These are phyloP conservation scores for Anodontia alba DNA, from an alignment of 2,888 invertebrate genomes.

Conservation along the genomic window DNA sequence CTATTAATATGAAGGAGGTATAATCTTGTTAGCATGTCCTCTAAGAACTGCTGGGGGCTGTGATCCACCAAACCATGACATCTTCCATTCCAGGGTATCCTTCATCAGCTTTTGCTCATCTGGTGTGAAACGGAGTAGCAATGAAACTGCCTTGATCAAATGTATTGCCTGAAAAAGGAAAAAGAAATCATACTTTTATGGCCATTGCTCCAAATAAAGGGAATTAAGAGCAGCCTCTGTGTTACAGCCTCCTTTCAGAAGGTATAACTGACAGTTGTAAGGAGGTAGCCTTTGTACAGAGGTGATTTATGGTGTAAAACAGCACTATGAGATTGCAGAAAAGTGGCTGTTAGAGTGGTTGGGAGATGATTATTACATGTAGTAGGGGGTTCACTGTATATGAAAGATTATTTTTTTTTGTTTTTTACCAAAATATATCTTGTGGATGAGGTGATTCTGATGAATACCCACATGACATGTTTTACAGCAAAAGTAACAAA, in stretches of 20 bases:
- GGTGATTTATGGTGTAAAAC: no score
- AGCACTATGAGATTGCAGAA: no score
- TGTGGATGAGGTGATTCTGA: neutral
- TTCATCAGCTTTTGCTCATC: conserved; percentile 95
- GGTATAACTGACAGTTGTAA: neutral
- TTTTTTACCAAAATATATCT: neutral
- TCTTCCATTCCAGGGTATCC: conserved; percentile 91
- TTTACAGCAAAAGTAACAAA: neutral
- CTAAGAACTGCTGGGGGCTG: conserved; percentile 86
- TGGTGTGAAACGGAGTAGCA: conserved; percentile 91
- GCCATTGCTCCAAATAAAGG: no score
- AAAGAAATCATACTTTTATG: no score
- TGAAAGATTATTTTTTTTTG: no score
- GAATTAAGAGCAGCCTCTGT: neutral
- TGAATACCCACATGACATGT: neutral
- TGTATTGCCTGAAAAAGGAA: conserved; percentile 91
- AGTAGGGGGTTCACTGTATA: no score
- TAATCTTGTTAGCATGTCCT: conserved; percentile 80
- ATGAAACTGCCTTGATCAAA: conserved; percentile 94
- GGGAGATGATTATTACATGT: no score
- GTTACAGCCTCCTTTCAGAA: neutral
- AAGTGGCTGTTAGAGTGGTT: no score
- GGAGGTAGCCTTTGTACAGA: no score
- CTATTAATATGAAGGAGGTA: conserved; percentile 80
- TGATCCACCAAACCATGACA: conserved; percentile 90